A percentile compares a stretch with the other conserved stretches of the same genome.
Evolutionary conservation across 2,888 invertebrate genomes (phyloP).

Genomic region (Tachina fera): DNA sequence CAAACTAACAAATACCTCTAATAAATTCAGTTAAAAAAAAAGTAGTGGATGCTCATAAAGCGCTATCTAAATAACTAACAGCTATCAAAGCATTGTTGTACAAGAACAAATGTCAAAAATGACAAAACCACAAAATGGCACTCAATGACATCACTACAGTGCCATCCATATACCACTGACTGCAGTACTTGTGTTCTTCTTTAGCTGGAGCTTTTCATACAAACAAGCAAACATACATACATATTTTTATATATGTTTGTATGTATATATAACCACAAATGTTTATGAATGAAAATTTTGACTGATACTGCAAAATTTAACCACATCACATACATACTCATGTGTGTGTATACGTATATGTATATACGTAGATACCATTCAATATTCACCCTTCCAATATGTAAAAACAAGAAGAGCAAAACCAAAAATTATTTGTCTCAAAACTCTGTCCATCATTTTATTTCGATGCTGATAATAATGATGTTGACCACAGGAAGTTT

Average conservation of each 20-base stretch:
- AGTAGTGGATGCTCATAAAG: slow-evolving; percentile 6
- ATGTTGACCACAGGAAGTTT: slow-evolving; percentile 51
- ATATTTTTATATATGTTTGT: too few relatives aligned
- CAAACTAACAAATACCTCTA: slow-evolving; percentile 14
- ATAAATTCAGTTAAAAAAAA: slow-evolving; percentile 18
- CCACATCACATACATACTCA: slow-evolving; percentile 35
- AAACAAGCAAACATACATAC: neutral
- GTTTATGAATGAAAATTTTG: slow-evolving; percentile 60
- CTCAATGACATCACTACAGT: slow-evolving; percentile 55
- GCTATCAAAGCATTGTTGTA: slow-evolving; percentile 43
- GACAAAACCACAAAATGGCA: slow-evolving; percentile 68
- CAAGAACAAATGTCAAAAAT: slow-evolving; percentile 55
- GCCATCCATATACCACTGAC: neutral
- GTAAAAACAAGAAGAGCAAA: slow-evolving; percentile 19
- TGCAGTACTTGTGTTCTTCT: neutral
- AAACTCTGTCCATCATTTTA: slow-evolving; percentile 68
- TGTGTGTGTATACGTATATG: too few relatives aligned
- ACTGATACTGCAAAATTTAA: slow-evolving; percentile 60
- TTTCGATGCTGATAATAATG: slow-evolving; percentile 58
- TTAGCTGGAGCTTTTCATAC: neutral
- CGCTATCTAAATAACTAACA: slow-evolving; percentile 49
- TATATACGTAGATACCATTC: neutral
- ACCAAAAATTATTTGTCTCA: slow-evolving; percentile 31
- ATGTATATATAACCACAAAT: neutral
- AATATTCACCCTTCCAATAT: slow-evolving; percentile 32